phyloP scores from a whole-genome alignment of 2,797 vertebrate species.

The Leptoclinus maculatus region DNA sequence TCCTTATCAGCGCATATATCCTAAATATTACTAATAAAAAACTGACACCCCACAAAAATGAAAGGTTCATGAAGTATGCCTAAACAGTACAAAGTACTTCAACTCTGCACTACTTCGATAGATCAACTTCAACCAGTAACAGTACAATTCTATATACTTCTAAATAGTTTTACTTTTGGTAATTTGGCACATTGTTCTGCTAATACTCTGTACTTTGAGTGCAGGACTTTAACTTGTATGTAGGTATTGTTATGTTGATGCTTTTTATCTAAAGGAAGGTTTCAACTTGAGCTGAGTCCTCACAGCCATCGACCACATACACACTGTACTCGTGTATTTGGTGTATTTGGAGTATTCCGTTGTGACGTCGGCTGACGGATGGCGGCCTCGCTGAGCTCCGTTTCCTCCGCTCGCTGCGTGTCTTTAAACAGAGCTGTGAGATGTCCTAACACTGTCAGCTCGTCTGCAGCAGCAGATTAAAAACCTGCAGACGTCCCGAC shows the following conservation, averaged over 20 bases:
- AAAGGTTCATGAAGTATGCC: no score
- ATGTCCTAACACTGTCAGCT: conserved; percentile 49
- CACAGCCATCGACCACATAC: background rate
- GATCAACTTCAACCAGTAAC: no score
- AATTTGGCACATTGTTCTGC: background rate
- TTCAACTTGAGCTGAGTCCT: no score
- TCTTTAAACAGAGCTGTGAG: conserved; percentile 52
- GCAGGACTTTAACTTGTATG: background rate
- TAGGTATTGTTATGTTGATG: background rate
- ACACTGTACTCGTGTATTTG: no score
- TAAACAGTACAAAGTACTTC: no score
- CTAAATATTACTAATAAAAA: no score
- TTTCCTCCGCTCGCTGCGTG: conserved; percentile 25
- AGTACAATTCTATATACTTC: no score
- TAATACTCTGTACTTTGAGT: background rate
- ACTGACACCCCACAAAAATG: no score
- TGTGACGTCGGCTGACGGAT: conserved; percentile 21
- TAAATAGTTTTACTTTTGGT: background rate
- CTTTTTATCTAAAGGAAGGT: background rate
- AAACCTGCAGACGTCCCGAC: conserved; percentile 14
- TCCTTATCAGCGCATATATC: no score
- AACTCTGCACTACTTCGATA: no score
- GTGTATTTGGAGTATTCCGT: background rate
- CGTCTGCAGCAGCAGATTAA: conserved; percentile 44
- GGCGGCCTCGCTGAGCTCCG: background rate